Evolutionary conservation across 2,113 vertebrate species (phyloP).

Genomic region (Lanius collurio): DNA sequence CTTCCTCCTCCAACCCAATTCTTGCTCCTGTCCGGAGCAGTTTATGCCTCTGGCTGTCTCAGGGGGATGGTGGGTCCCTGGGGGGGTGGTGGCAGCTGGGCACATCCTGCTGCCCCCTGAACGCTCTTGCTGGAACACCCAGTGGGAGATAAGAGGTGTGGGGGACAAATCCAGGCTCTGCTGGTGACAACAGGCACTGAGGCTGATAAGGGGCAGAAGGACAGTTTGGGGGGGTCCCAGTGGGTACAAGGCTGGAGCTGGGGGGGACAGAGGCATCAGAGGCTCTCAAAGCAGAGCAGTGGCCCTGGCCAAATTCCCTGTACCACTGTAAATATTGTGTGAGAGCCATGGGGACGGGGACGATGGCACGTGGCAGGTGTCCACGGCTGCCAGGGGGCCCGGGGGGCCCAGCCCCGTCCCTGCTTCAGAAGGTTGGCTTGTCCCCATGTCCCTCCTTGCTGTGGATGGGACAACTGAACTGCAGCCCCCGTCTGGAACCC

Average conservation of each 20-base stretch:
- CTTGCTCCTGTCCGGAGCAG: rapidly evolving
- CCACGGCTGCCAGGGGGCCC: rapidly evolving
- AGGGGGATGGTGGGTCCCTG: rapidly evolving
- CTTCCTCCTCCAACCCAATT: neutral
- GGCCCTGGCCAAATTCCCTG: neutral
- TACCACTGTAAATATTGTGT: conserved; percentile 25
- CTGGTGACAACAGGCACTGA: neutral
- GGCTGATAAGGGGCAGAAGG: neutral
- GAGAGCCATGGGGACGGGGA: conserved; percentile 31
- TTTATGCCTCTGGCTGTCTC: neutral
- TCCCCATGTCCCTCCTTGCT: neutral
- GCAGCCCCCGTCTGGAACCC: neutral
- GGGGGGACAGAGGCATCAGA: neutral
- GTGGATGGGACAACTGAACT: neutral
- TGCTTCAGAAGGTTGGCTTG: neutral
- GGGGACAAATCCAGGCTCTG: neutral
- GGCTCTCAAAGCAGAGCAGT: neutral
- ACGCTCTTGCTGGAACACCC: neutral
- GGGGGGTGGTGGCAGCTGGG: neutral
- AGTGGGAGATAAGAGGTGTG: neutral
- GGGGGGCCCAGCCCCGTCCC: neutral
- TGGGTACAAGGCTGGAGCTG: rapidly evolving
- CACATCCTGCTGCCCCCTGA: neutral
- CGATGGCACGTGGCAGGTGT: conserved; percentile 42
- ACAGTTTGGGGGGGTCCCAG: neutral